These are phyloP conservation scores for Metallyticus violacea DNA, from an alignment of 2,888 invertebrate species.

Conservation along the genomic window DNA sequence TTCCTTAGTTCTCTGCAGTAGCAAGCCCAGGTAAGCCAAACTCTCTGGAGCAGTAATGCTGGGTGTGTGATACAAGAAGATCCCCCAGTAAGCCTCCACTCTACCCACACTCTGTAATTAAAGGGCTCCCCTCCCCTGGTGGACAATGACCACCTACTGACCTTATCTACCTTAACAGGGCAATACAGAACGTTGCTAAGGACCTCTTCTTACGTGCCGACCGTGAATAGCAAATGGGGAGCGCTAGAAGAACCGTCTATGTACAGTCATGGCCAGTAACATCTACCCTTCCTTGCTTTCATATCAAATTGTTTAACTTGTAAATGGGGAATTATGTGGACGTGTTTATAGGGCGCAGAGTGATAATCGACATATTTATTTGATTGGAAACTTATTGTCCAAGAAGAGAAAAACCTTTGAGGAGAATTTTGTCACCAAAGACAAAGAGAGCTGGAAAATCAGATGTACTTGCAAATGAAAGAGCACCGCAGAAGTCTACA, in stretches of 20 bases:
- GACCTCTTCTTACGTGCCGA: background rate
- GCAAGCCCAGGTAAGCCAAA: background rate
- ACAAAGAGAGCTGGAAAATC: too few relatives aligned
- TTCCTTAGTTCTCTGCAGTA: background rate
- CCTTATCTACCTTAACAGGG: background rate
- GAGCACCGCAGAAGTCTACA: too few relatives aligned
- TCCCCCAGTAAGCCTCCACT: background rate
- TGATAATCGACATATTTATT: too few relatives aligned
- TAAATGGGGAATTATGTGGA: too few relatives aligned
- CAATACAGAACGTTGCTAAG: background rate
- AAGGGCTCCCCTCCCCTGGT: background rate
- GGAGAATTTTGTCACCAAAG: too few relatives aligned
- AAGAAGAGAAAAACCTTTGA: too few relatives aligned
- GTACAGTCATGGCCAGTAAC: background rate
- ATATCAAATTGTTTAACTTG: too few relatives aligned
- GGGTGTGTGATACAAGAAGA: background rate
- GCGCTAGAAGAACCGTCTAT: background rate
- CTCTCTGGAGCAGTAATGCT: background rate
- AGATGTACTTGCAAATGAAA: too few relatives aligned
- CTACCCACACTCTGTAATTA: background rate
- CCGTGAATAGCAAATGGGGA: background rate
- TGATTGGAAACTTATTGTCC: too few relatives aligned
- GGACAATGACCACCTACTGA: slow-evolving; percentile 5
- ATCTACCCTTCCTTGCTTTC: too few relatives aligned
- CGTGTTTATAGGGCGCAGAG: too few relatives aligned